These are phyloP conservation scores for Notoglanidium macrostoma DNA, from an alignment of 2,797 vertebrate genomes.

Conservation along the genomic window DNA sequence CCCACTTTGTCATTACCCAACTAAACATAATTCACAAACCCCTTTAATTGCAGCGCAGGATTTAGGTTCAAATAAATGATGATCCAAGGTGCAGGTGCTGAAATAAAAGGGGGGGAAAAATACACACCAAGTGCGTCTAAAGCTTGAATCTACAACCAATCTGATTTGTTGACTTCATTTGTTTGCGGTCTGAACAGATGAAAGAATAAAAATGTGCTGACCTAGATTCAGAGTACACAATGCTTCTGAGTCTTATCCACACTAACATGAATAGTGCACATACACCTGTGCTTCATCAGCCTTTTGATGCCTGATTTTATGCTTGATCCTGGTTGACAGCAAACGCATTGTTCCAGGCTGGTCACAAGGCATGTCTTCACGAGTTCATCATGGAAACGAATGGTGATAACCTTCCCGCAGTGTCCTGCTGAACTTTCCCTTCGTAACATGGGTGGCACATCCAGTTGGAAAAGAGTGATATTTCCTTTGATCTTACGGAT, in stretches of 20 bases:
- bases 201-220: slow-evolving; percentile 21
- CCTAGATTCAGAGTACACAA: slow-evolving; percentile 10
- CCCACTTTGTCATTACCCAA: not conserved
- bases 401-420: slow-evolving; percentile 42
- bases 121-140: not conserved
- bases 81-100: not conserved
- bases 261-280: slow-evolving; percentile 6
- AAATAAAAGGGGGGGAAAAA: not conserved
- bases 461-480: slow-evolving; percentile 49
- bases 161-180: not conserved
- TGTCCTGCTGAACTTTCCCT: slow-evolving; percentile 43
- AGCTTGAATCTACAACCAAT: not conserved
- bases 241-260: not conserved
- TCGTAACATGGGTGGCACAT: slow-evolving; percentile 42
- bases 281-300: slow-evolving; percentile 37
- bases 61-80: not conserved
- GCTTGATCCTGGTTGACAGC: slow-evolving; percentile 18
- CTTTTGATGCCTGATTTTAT: slow-evolving; percentile 32
- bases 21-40: not conserved
- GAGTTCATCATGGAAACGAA: slow-evolving; percentile 33
- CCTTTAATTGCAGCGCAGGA: not conserved
- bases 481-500: slow-evolving; percentile 45
- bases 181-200: not conserved
- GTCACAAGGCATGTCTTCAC: slow-evolving; percentile 35
- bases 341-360: slow-evolving; percentile 36